phyloP scores from a whole-genome alignment of 2,888 invertebrate genomes.

The Dendrolimus houi region DNA sequence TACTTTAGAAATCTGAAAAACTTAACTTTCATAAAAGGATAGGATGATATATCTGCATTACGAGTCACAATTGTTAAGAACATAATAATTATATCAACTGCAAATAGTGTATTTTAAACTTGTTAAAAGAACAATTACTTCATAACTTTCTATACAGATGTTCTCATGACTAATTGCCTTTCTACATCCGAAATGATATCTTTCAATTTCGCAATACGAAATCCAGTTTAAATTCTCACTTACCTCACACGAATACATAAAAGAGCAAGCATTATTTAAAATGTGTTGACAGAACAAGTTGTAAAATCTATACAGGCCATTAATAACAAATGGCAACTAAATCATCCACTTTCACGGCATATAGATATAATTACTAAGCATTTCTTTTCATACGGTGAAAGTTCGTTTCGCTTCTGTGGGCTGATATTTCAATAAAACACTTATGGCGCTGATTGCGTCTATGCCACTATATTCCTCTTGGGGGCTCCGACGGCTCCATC shows the following conservation, averaged over 20 bases:
- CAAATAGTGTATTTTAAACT: not conserved
- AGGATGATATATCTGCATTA: no score
- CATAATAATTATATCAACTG: no score
- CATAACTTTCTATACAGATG: not conserved
- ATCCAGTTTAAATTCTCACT: not conserved
- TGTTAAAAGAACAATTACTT: not conserved
- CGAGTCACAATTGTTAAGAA: no score
- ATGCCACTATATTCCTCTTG: no score
- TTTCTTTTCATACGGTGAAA: constrained; percentile 43
- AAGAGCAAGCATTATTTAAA: not conserved
- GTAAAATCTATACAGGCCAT: not conserved
- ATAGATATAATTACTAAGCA: constrained; percentile 35
- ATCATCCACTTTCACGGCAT: constrained; percentile 39
- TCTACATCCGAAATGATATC: not conserved
- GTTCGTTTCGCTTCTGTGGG: constrained; percentile 30
- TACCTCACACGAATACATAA: not conserved
- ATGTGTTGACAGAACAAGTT: not conserved
- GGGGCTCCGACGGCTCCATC: no score
- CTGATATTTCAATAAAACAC: not conserved
- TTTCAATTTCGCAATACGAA: not conserved
- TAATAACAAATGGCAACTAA: constrained; percentile 22
- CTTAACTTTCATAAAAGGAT: no score
- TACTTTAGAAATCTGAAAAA: no score
- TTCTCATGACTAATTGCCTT: not conserved
- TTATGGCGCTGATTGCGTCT: no score